Base-by-base conservation (phyloP, 2,797 vertebrate genomes). In the Margarornis squamiger region DNA sequence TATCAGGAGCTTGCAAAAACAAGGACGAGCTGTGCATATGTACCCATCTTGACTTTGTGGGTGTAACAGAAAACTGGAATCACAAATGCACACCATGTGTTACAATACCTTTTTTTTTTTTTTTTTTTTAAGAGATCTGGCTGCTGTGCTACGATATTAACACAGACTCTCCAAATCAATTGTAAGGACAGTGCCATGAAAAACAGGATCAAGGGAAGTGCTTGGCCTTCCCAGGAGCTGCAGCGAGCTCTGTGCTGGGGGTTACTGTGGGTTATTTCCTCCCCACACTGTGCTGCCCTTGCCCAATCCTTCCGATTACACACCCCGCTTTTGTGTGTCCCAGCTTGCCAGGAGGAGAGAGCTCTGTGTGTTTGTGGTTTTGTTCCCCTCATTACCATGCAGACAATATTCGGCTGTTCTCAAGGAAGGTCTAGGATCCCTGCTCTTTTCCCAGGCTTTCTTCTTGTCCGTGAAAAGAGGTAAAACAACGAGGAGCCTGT, bases 361-460 rank as follows among this genome's bases (percentile, higher is more conserved):
- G 49, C 52, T 2, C 4, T 38, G 61, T 3, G 39, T 7, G 10
- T 71, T 34, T 7, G 61, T 54, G 32, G 58, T 90, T 95, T 91
- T 95, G 81, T 94, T 94, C 88, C 91, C 93, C 92, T 96, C 96
- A 96, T 97, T 96, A 96, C 78, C 88, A 97, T 95, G 93, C 94
- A 92, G 88, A 95, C 91, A 94, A 95, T 82, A 92, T 95, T 97
- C 45, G 78, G 90, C 73, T 91, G 96, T 97, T 98, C 97, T 97
- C 97, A 97, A 96, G 92, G 92, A 96, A 96, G 79, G 74, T 17
- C 88, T 94, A 89, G 68, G 96, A 90, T 93, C 95, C 88, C 97
- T 95, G 95, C 91, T 95, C 83, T 95, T 98, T 98, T 97, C 97
- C 97, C 98, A 98, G 97, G 96, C 97, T 98, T 97, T 97, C 96